Conservation (phyloP, 2,888 invertebrate genomes). For the Eupsilia transversa region DNA sequence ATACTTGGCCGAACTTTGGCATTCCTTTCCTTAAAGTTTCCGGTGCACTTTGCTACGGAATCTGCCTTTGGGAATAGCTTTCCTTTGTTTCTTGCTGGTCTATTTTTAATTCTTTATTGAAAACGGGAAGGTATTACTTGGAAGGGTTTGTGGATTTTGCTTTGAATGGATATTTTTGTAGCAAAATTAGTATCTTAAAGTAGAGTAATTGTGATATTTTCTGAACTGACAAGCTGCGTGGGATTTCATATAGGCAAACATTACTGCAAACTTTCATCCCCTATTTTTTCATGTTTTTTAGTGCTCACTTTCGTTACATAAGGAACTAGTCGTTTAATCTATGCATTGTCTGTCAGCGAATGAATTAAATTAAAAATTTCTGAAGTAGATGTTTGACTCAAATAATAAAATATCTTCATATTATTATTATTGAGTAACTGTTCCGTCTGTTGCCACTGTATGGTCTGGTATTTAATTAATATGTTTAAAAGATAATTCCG, state of each 20-base stretch:
- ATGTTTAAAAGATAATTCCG: too few species aligned
- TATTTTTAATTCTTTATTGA: slow-evolving; percentile 56
- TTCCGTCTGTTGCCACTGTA: too few species aligned
- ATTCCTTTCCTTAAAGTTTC: slow-evolving; percentile 61
- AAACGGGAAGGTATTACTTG: slow-evolving; percentile 22
- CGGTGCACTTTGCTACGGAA: slow-evolving; percentile 58
- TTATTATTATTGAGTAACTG: too few species aligned
- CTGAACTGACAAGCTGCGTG: background rate
- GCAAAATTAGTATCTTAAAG: background rate
- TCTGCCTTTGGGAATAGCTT: slow-evolving; percentile 55
- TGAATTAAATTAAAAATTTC: background rate
- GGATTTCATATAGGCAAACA: background rate
- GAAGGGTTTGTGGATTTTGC: background rate
- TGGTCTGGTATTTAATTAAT: too few species aligned
- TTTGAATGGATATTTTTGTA: background rate
- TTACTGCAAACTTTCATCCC: background rate
- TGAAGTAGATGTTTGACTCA: background rate
- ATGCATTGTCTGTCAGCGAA: background rate
- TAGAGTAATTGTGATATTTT: background rate
- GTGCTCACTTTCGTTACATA: background rate
- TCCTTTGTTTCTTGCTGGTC: slow-evolving; percentile 49
- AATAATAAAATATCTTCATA: background rate
- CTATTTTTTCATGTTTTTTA: background rate
- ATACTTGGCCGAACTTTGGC: slow-evolving; percentile 60
- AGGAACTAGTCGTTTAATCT: background rate